Conservation (phyloP, 2,113 vertebrate genomes). For the Onychostruthus taczanowskii region DNA sequence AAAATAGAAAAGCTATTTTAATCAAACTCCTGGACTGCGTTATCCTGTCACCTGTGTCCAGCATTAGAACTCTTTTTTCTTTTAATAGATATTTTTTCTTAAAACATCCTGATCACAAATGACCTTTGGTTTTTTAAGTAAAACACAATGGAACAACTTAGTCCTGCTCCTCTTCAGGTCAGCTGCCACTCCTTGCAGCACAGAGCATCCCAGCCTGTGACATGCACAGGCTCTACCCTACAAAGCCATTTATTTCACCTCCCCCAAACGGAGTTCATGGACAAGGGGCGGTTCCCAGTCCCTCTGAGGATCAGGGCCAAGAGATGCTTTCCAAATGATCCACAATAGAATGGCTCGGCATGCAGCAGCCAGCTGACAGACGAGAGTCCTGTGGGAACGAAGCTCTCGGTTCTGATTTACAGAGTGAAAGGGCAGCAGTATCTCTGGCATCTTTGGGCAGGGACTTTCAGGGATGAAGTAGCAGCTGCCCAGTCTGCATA, state of each 20-base stretch:
- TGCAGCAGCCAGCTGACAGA: not conserved
- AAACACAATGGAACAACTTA: not conserved
- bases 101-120: not conserved
- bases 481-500: not conserved
- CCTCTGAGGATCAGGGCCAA: not conserved
- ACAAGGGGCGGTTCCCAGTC: not conserved
- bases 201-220: not conserved
- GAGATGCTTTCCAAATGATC: slow-evolving; percentile 1
- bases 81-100: slow-evolving; percentile 24
- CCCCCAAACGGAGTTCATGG: not conserved
- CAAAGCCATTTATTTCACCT: not conserved
- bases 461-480: slow-evolving; percentile 4
- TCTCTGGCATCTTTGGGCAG: slow-evolving; percentile 5
- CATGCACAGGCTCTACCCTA: not conserved
- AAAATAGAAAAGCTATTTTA: slow-evolving; percentile 48
- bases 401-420: slow-evolving; percentile 41
- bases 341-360: not conserved
- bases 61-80: not conserved
- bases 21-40: not conserved
- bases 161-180: not conserved
- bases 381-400: not conserved
- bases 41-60: slow-evolving; percentile 22
- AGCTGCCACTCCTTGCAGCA: not conserved
- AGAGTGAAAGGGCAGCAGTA: slow-evolving; percentile 22
- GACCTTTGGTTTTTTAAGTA: not conserved